Evolutionary conservation across 1,140 invertebrate genomes (phyloP).

Genomic region (Drosophila azteca): DNA sequence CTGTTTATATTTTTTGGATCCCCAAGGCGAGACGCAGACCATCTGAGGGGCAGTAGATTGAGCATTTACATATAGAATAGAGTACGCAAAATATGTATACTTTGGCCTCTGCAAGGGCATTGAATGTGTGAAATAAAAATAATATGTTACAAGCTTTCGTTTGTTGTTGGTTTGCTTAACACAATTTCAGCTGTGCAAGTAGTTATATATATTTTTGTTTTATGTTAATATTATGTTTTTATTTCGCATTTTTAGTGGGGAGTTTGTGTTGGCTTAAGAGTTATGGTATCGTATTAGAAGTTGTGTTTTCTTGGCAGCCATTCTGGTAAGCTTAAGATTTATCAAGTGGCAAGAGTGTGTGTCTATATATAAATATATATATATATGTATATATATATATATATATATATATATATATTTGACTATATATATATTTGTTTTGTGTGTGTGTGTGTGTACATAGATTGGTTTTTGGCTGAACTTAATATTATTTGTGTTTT

Average conservation of each 20-base stretch:
- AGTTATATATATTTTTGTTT: slow-evolving; percentile 28
- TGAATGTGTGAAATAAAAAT: slow-evolving; percentile 65
- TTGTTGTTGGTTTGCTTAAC: slow-evolving; percentile 56
- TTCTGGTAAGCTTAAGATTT: slow-evolving; percentile 60
- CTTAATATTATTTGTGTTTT: slow-evolving; percentile 16
- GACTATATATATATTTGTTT: slow-evolving; percentile 6
- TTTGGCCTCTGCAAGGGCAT: slow-evolving; percentile 25
- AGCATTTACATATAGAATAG: no score
- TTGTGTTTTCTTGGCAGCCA: slow-evolving; percentile 46
- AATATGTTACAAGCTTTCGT: slow-evolving; percentile 65
- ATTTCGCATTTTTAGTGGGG: slow-evolving; percentile 49
- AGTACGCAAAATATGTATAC: neutral
- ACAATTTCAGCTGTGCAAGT: slow-evolving; percentile 60
- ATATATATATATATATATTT: slow-evolving; percentile 28
- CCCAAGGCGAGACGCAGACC: no score
- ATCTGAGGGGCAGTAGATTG: no score
- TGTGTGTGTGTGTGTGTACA: slow-evolving; percentile 3
- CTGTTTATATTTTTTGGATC: no score
- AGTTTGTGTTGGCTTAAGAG: slow-evolving; percentile 3
- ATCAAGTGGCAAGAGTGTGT: slow-evolving; percentile 41
- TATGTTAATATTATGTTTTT: slow-evolving; percentile 55
- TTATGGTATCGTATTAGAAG: slow-evolving; percentile 49
- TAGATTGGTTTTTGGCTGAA: slow-evolving; percentile 15
- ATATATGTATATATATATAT: slow-evolving; percentile 17
- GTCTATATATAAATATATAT: slow-evolving; percentile 30